phyloP scores from a whole-genome alignment of 2,888 invertebrate species.

The Drosophila affinis region DNA sequence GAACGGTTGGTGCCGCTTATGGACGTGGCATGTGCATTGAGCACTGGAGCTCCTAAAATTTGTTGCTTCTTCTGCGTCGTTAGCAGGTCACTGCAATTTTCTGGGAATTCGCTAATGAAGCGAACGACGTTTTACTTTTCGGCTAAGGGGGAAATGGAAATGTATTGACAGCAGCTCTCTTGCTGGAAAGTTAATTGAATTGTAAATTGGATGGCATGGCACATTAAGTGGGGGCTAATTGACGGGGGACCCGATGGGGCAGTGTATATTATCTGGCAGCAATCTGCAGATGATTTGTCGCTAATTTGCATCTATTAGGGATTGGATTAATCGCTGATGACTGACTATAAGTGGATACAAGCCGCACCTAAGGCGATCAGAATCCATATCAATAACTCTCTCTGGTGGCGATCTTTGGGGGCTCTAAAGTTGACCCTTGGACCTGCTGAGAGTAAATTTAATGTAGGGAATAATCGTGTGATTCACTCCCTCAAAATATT shows the following conservation, averaged over 20 bases:
- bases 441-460: background rate
- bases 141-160: conserved; percentile 18
- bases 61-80: conserved; percentile 26
- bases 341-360: conserved; percentile 17
- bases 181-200: conserved; percentile 70
- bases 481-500: no score
- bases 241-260: conserved; percentile 39
- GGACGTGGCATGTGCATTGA: conserved; percentile 38
- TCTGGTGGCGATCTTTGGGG: background rate
- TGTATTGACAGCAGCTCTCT: conserved; percentile 66
- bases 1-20: no score
- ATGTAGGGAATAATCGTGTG: background rate
- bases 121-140: conserved; percentile 44
- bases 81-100: conserved; percentile 71
- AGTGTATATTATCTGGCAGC: conserved; percentile 33
- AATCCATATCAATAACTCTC: conserved; percentile 4
- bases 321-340: conserved; percentile 32
- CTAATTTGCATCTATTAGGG: conserved; percentile 46
- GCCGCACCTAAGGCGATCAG: conserved; percentile 4
- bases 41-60: conserved; percentile 10
- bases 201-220: conserved; percentile 58
- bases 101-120: conserved; percentile 69
- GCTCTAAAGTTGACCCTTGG: background rate
- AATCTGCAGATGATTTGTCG: conserved; percentile 46
- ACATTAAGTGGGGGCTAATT: conserved; percentile 61